Evolutionary conservation across 2,888 invertebrate species (phyloP), one percentile per base, ranked within the genome.

Genomic region (Volucella inflata): DNA sequence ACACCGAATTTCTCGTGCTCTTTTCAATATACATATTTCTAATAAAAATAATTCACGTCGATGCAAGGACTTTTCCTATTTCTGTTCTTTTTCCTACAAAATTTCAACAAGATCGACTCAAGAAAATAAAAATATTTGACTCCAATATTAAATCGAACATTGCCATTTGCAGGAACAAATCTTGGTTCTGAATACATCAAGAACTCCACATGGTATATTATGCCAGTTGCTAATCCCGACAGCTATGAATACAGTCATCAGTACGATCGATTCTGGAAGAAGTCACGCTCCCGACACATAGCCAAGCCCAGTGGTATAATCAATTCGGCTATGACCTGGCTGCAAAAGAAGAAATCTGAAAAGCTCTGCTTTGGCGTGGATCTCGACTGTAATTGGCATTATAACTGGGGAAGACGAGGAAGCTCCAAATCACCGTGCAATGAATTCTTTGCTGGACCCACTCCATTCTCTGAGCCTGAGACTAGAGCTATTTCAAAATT

Each of bases 401-500:
- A 94, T 89, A 94, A 95, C 85, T 97, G 95, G 95, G 94, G 94
- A 59, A 94, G 94, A 88, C 93, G 93, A 87, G 96, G 96, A 44
- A 94, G 95, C 0, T 96, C 96, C 21, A 95, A 95, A 89, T 94
- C 95, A 0, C 95, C 95, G 0, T 97, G 97, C 89, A 94, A 94
- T 17, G 96, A 97, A 67, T 95, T 95, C 87, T 97, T 94, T 90
- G 94, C 95, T 0, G 97, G 97, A 0, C 93, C 95, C 0, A 91
- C 93, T 17, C 94, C 96, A 2, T 96, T 96, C 90, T 96, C 96
- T 8, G 97, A 97, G 89, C 95, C 96, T 0, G 97, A 97, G 92
- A 95, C 95, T 0, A 93, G 93, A 87, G 95, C 95, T 0, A 93
- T 95, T 46, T 94, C 95, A 0, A 93, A 94, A 82, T 95, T 94